A percentile compares a stretch with the other conserved stretches of the same genome.
phyloP scores from a whole-genome alignment of 23 tunicate genomes.

The Ciona savignyi region DNA sequence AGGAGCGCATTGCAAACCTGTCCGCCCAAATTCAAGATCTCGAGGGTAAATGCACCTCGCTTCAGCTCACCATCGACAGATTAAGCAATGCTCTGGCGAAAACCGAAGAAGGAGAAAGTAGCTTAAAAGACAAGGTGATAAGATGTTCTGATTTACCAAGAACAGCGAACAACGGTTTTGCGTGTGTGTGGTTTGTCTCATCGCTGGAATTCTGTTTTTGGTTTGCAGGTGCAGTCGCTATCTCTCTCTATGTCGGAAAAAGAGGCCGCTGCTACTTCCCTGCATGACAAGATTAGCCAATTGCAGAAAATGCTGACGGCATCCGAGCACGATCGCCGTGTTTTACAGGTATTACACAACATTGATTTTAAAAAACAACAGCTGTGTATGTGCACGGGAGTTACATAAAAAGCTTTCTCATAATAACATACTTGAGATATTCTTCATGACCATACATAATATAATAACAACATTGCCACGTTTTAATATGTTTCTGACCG shows the following conservation, averaged over 20 bases:
- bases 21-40: constrained; percentile 74
- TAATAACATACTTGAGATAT: too few species aligned
- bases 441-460: too few species aligned
- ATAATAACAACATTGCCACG: too few species aligned
- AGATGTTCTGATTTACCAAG: background rate
- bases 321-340: constrained; percentile 98
- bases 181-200: background rate
- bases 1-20: constrained; percentile 69
- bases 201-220: background rate
- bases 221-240: constrained; percentile 71
- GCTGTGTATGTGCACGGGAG: too few species aligned
- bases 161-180: background rate
- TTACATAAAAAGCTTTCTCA: too few species aligned
- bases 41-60: constrained; percentile 94
- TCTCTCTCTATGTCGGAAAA: constrained; percentile 91
- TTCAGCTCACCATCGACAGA: constrained; percentile 90
- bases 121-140: constrained; percentile 72
- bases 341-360: constrained; percentile 64
- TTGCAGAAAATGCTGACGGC: constrained; percentile 95
- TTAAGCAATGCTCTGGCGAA: constrained; percentile 94
- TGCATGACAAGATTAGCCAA: constrained; percentile 86
- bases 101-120: constrained; percentile 98
- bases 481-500: too few species aligned
- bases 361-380: too few species aligned
- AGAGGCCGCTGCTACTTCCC: constrained; percentile 58